Percentiles rank a stretch among this genome's conserved stretches.
Evolutionary conservation across 1,140 invertebrate species (phyloP).

Genomic region (Drosophila subpulchrella): DNA sequence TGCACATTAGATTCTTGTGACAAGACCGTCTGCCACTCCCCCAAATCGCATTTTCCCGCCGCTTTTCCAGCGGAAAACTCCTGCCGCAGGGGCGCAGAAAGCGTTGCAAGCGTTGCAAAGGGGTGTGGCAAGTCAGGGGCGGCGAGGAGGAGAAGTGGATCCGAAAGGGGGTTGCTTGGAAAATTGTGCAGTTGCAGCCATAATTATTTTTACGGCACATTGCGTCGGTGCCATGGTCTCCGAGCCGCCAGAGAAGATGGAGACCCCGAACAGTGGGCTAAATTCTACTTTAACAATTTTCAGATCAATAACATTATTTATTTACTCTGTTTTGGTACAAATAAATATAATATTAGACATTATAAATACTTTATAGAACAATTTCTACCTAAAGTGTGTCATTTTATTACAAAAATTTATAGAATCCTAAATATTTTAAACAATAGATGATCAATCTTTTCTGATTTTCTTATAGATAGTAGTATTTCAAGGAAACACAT

Average conservation of each 20-base stretch:
- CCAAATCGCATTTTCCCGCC: not conserved
- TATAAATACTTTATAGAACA: too few relatives aligned
- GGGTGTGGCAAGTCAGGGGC: conserved; percentile 57
- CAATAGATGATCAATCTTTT: too few relatives aligned
- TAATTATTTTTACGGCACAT: conserved; percentile 82
- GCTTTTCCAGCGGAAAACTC: conserved; percentile 25
- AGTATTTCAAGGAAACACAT: too few relatives aligned
- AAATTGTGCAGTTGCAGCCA: conserved; percentile 80
- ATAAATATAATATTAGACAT: too few relatives aligned
- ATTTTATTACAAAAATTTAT: too few relatives aligned
- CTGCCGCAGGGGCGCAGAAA: conserved; percentile 53
- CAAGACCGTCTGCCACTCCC: conserved; percentile 18
- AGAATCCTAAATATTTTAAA: too few relatives aligned
- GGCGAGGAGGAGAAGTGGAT: not conserved
- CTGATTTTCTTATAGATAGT: too few relatives aligned
- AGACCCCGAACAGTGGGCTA: conserved; percentile 6
- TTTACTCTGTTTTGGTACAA: too few relatives aligned
- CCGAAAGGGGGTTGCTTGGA: conserved; percentile 17
- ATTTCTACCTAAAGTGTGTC: too few relatives aligned
- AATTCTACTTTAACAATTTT: not conserved
- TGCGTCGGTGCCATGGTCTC: conserved; percentile 52
- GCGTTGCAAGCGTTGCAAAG: conserved; percentile 49
- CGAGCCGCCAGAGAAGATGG: conserved; percentile 24
- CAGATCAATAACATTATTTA: too few relatives aligned
- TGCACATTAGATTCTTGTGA: conserved; percentile 64